Base-by-base conservation (phyloP, 2,113 vertebrate species). In the Vimba vimba region DNA sequence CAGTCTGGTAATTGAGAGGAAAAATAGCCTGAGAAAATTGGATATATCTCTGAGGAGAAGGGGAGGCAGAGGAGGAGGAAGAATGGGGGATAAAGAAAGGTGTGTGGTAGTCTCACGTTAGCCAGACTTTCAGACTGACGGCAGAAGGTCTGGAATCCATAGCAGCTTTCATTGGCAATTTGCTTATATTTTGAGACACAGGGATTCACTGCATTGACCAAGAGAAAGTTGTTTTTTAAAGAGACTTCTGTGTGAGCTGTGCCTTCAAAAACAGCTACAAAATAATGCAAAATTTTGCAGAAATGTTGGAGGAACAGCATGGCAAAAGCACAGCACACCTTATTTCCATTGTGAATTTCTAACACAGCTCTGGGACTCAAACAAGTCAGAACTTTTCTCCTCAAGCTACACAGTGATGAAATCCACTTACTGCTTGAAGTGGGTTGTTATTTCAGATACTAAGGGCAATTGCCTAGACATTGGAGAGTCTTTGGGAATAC, bases 1-100 rank as follows among this genome's bases (percentile, higher is more conserved):
- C 69, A 62, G 21, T 78, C 57, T 3, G 57, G 71, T 19, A 43
- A 75, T 81, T 57, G 52, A 78, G 39, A 74, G 73, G 73, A 84
- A 79, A 64, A 85, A 25, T 30, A 81, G 69, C 50, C 47, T 25
- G 71, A 85, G 85, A 88, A 89, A 89, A 90, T 85, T 88, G 64
- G 45, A 88, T 88, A 50, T 10, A 78, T 86, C 64, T 86, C 39
- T 11, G 73, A 79, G n/a, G 15, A 81, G 43, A 23, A 27, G 68
- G 30, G 25, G 55, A 71, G 47, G 45, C 33, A 55, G 11, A 43
- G 33, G 8, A 52, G 71, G n/a, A 30, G 33, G 33, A 19, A 50
- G 17, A 30, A 47, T 15, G 45, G 12, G 47, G 21, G 62, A 5
- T 39, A 15, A n/a, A 66, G 4, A 45, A 52, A 52, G 52, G 21